These are phyloP conservation scores for Halcyon senegalensis DNA, from an alignment of 2,113 vertebrate species.

Conservation along the genomic window DNA sequence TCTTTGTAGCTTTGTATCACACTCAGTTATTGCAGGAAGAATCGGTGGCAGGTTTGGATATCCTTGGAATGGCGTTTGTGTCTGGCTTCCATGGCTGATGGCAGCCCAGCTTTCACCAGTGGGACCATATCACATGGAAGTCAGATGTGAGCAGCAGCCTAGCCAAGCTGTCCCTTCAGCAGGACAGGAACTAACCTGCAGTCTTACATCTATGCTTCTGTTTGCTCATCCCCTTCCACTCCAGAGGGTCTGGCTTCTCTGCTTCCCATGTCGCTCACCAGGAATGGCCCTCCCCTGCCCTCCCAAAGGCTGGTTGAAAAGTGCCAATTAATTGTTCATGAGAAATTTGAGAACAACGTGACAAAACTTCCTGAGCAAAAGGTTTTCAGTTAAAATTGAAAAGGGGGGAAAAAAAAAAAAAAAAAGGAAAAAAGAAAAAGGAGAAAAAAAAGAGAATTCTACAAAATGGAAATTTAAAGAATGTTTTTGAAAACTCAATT, in stretches of 20 bases:
- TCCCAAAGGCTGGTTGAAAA: constrained; percentile 25
- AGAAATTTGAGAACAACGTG: background rate
- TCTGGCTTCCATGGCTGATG: background rate
- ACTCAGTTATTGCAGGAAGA: background rate
- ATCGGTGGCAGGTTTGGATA: background rate
- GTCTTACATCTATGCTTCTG: background rate
- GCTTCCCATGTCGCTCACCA: background rate
- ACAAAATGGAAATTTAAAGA: background rate
- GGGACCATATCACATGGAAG: background rate
- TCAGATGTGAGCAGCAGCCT: background rate
- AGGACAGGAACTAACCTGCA: background rate
- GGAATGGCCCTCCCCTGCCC: background rate
- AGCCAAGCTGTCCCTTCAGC: background rate
- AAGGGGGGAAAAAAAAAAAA: rapidly evolving
- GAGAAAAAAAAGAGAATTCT: background rate
- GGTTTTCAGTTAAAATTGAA: background rate
- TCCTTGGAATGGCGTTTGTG: background rate
- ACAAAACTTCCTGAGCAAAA: background rate
- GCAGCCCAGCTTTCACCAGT: background rate
- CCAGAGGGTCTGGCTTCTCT: background rate
- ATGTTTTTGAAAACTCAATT: background rate
- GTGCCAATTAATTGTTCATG: background rate
- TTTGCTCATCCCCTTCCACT: background rate
- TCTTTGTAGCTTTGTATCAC: background rate
- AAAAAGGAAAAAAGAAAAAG: rapidly evolving